Percentiles rank a stretch among this genome's conserved stretches.
These are phyloP conservation scores for Dolichotis patagonum DNA, from an alignment of 2,113 vertebrate species.

Conservation along the genomic window DNA sequence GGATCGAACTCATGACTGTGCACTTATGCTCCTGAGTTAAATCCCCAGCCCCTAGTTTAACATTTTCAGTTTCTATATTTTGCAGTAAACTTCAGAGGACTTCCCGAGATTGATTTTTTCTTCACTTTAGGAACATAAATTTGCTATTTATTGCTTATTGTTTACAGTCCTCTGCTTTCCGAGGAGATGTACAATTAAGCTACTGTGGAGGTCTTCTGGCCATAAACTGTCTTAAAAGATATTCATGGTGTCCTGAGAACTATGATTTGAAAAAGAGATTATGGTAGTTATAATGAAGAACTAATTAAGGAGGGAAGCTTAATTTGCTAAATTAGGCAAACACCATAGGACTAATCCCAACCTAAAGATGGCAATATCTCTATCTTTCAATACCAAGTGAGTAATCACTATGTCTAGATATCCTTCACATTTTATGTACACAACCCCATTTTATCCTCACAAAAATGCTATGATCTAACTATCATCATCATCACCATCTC, in stretches of 20 bases:
- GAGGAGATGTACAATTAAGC: not conserved
- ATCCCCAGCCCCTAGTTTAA: too few relatives aligned
- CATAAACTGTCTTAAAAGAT: conserved; percentile 47
- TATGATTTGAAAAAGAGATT: not conserved
- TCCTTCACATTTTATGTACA: not conserved
- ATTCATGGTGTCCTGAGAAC: not conserved
- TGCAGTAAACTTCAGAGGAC: conserved; percentile 47
- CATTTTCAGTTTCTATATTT: conserved; percentile 39
- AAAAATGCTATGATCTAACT: not conserved
- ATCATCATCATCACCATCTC: not conserved
- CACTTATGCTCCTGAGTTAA: too few relatives aligned
- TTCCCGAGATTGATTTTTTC: conserved; percentile 22
- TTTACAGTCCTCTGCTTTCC: conserved; percentile 55
- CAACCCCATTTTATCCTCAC: not conserved
- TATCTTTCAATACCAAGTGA: not conserved
- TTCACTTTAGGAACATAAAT: conserved; percentile 25
- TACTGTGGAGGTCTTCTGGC: conserved; percentile 10
- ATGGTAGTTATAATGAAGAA: not conserved
- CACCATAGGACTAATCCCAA: not conserved
- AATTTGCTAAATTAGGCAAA: conserved; percentile 7
- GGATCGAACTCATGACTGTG: too few relatives aligned
- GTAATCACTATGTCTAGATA: not conserved
- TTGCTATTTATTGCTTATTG: conserved; percentile 27
- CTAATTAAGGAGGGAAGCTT: not conserved
- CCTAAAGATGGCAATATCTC: not conserved